Evolutionary conservation across 1,140 invertebrate species (phyloP).

Genomic region (Hormaphis cornu): DNA sequence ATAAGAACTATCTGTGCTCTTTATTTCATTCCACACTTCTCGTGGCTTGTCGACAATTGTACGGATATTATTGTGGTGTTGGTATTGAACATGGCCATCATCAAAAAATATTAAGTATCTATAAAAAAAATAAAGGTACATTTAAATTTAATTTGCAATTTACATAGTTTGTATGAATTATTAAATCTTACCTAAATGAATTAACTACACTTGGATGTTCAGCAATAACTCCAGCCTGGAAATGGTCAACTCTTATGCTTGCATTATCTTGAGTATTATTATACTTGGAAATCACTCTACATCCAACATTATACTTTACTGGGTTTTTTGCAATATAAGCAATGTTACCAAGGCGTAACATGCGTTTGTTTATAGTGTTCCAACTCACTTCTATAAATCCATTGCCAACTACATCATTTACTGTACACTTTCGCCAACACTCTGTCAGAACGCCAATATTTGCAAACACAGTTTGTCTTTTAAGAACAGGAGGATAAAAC

Average conservation of each 20-base stretch:
- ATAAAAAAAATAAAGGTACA: conserved; percentile 34
- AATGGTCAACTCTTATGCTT: conserved; percentile 43
- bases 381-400: not conserved
- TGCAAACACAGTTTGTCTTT: not conserved
- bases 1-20: conserved; percentile 61
- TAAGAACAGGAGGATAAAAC: not conserved
- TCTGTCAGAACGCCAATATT: not conserved
- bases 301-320: conserved; percentile 56
- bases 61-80: conserved; percentile 57
- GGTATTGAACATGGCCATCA: conserved; percentile 88
- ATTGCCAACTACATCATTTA: not conserved
- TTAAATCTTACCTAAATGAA: conserved; percentile 52
- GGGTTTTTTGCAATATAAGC: conserved; percentile 54
- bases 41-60: conserved; percentile 61
- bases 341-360: conserved; percentile 52
- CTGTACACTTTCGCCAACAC: not conserved
- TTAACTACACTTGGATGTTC: conserved; percentile 74
- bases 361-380: not conserved
- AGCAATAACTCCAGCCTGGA: conserved; percentile 80
- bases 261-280: conserved; percentile 48
- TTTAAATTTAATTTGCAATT: not conserved
- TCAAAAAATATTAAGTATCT: conserved; percentile 93
- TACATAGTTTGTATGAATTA: not conserved
- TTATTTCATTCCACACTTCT: conserved; percentile 82
- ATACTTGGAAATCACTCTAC: conserved; percentile 75